Base-by-base conservation (phyloP, 2,113 vertebrate species). In the Budorcas taxicolor region DNA sequence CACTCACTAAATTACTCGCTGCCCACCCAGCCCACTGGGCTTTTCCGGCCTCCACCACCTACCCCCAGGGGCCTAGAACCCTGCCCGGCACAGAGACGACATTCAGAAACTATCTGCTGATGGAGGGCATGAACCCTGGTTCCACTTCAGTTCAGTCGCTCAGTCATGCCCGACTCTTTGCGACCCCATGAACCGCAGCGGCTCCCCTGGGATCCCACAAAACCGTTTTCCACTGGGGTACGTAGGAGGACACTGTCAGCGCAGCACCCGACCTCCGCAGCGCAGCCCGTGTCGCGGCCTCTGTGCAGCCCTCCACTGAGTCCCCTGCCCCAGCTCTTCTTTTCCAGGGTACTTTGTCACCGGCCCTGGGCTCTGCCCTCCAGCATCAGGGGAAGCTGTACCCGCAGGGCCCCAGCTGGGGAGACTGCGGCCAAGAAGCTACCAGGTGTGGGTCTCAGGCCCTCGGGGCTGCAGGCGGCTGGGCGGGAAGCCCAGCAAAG, bases 321-420 rank as follows among this genome's bases (percentile, higher is more conserved):
- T 3, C 29, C n/a, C 10, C 31, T 0, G 16, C 64, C 31, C 36
- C 4, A 19, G 64, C 47, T 87, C 62, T 62, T 64, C 83, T 15
- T 29, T 47, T 7, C 8, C 52, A 31, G 5, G 3, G 36, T 43
- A 27, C 7, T 52, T 43, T 21, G 90, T 29, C 4, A 2, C 33
- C 14, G 0, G 12, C 19, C 21, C 81, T 7, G 19, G 36, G 52
- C 82, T 17, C 9, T 4, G 29, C 12, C 25, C 64, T 47, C 6
- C 21, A 10, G 40, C 2, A 1, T 45, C 3, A 0, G 8, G 23
- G 3, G 25, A 15, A 55, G 40, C 33, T 16, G 36, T 15, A 19
- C 8, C 45, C 7, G 3, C n/a, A 23, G 80, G 5, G 4, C 6
- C 5, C 6, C 3, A 47, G 23, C 19, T 14, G 15, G 14, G 25